Percentiles rank a stretch among this genome's conserved stretches.
phyloP scores from a whole-genome alignment of 1,140 invertebrate species.

The Hestina assimilis region DNA sequence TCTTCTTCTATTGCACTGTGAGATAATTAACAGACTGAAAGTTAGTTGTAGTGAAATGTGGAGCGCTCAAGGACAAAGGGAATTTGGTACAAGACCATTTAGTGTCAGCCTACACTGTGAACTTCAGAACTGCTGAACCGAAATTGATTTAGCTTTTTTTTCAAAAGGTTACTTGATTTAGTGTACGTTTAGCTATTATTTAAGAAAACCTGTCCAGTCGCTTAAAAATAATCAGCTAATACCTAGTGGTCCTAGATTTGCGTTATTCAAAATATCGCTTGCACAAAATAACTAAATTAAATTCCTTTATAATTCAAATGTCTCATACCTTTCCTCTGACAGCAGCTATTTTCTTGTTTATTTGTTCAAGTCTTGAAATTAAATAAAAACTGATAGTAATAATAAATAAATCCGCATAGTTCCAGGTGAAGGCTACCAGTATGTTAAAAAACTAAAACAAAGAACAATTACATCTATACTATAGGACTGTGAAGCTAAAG shows the following conservation, averaged over 20 bases:
- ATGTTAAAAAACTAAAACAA: constrained; percentile 70
- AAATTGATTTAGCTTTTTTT: too few relatives aligned
- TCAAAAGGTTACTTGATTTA: too few relatives aligned
- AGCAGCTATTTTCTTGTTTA: constrained; percentile 76
- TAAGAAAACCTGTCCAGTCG: too few relatives aligned
- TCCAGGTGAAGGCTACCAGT: constrained; percentile 79
- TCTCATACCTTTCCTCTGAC: constrained; percentile 57
- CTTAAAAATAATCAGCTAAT: too few relatives aligned
- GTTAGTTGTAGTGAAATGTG: not conserved
- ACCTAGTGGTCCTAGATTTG: too few relatives aligned
- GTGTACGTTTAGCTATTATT: too few relatives aligned
- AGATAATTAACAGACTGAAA: not conserved
- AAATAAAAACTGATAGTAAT: constrained; percentile 80
- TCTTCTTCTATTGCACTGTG: not conserved
- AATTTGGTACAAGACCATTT: constrained; percentile 9
- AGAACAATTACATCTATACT: too few relatives aligned
- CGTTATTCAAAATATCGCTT: too few relatives aligned
- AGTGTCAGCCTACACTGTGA: not conserved
- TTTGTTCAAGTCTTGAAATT: constrained; percentile 75
- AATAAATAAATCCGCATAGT: constrained; percentile 80
- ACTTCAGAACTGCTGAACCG: too few relatives aligned
- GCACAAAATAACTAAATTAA: too few relatives aligned
- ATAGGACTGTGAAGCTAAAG: too few relatives aligned
- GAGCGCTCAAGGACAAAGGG: constrained; percentile 8
- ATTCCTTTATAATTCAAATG: too few relatives aligned